Evolutionary conservation across 1,140 invertebrate species (phyloP).

Genomic region (Eurosta solidaginis): DNA sequence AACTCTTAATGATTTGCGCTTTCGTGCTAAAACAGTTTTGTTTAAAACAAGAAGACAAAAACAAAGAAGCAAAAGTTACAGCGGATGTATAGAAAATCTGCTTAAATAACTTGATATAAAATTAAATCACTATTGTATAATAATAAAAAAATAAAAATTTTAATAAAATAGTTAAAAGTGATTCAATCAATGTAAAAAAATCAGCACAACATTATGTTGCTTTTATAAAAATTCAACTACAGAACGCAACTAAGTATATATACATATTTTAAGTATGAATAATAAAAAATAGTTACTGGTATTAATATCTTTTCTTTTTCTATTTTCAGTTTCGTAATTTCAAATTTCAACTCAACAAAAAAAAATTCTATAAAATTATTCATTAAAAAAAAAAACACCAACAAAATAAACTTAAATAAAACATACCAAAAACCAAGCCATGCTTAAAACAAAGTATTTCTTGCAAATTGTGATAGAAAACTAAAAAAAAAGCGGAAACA

Average conservation of each 20-base stretch:
- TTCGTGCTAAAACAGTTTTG: too few species aligned
- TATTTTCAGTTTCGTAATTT: constrained; percentile 18
- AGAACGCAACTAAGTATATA: too few species aligned
- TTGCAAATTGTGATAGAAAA: constrained; percentile 9
- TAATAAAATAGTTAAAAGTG: too few species aligned
- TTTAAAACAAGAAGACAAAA: too few species aligned
- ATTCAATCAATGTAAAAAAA: background rate
- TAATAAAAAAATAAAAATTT: too few species aligned
- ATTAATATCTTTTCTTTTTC: background rate
- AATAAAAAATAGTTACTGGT: too few species aligned
- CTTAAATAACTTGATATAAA: too few species aligned
- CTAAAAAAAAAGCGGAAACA: background rate
- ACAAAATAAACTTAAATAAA: background rate
- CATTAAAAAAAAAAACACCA: background rate
- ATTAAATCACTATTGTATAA: too few species aligned
- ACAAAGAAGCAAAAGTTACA: too few species aligned
- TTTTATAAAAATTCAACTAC: background rate
- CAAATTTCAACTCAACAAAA: background rate
- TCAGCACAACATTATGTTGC: background rate
- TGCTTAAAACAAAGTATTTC: background rate
- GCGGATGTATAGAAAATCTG: too few species aligned
- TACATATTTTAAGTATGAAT: too few species aligned
- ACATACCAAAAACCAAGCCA: constrained; percentile 17
- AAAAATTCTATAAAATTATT: background rate
- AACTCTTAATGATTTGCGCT: background rate